Conservation (phyloP, 1,140 invertebrate genomes). For the Trachymyrmex cornetzi region DNA sequence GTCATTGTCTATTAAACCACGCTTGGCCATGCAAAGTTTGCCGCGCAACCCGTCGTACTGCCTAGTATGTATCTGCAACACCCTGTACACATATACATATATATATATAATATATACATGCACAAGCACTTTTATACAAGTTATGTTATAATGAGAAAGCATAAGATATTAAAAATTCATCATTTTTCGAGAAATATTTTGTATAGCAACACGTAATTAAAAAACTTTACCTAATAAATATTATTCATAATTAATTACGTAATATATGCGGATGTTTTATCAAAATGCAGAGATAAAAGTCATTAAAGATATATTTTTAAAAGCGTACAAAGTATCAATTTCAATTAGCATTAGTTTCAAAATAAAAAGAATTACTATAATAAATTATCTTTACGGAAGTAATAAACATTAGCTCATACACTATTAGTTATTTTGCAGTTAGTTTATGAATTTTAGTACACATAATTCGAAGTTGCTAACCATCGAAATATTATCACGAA, state of each 20-base stretch:
- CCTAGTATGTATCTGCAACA: too few species aligned
- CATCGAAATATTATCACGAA: not conserved
- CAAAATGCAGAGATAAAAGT: not conserved
- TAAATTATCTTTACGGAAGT: not conserved
- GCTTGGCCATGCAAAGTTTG: too few species aligned
- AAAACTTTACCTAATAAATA: not conserved
- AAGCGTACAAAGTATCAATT: not conserved
- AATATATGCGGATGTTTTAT: not conserved
- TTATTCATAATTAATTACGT: not conserved
- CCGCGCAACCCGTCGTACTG: too few species aligned
- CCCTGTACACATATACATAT: too few species aligned
- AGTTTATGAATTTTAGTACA: not conserved
- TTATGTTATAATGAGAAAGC: not conserved
- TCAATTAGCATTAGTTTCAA: not conserved
- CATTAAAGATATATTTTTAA: not conserved
- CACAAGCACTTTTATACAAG: not conserved
- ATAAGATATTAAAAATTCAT: not conserved
- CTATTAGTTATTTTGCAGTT: not conserved
- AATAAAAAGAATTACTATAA: conserved; percentile 2
- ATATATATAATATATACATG: not conserved
- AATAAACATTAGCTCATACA: not conserved
- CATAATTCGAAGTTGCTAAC: not conserved
- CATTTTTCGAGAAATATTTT: not conserved
- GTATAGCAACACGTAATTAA: not conserved
- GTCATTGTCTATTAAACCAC: too few species aligned